Percentiles rank a stretch among this genome's conserved stretches.
Conservation (phyloP, 2,797 vertebrate genomes). For the Sternotherus odoratus region DNA sequence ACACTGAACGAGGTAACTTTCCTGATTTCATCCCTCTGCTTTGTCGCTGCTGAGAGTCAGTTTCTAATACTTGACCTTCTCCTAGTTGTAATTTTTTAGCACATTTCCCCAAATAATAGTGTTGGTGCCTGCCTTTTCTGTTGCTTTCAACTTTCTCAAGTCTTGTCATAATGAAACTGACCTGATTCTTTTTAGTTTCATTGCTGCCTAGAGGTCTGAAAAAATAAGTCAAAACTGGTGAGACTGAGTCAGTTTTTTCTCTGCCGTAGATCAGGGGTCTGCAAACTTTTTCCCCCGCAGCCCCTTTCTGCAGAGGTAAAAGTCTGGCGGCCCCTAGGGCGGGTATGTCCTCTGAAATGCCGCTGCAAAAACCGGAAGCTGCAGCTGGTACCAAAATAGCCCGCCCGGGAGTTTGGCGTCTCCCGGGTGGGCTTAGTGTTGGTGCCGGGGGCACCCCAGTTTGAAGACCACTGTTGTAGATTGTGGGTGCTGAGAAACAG, state of each 20-base stretch:
- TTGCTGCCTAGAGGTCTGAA: not conserved
- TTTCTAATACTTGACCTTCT: not conserved
- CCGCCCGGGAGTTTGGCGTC: too few species aligned
- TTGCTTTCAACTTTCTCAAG: not conserved
- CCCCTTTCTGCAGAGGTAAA: too few species aligned
- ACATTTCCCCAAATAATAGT: not conserved
- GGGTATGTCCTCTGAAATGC: too few species aligned
- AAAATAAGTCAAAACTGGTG: rapidly evolving
- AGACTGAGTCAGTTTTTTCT: not conserved
- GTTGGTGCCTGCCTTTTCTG: not conserved
- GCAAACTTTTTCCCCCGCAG: too few species aligned
- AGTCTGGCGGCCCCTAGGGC: too few species aligned
- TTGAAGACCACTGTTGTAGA: too few species aligned
- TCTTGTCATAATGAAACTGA: not conserved
- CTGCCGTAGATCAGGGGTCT: too few species aligned
- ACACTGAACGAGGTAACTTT: not conserved
- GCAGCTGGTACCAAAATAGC: too few species aligned
- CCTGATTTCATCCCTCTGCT: not conserved
- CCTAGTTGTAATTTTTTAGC: not conserved
- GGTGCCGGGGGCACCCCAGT: too few species aligned
- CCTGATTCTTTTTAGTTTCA: not conserved
- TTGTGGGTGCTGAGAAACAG: not conserved
- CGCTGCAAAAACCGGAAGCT: too few species aligned
- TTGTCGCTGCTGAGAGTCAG: not conserved
- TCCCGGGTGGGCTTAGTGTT: too few species aligned